phyloP scores from a whole-genome alignment of 2,113 vertebrate genomes.

The Harpagus bidentatus region DNA sequence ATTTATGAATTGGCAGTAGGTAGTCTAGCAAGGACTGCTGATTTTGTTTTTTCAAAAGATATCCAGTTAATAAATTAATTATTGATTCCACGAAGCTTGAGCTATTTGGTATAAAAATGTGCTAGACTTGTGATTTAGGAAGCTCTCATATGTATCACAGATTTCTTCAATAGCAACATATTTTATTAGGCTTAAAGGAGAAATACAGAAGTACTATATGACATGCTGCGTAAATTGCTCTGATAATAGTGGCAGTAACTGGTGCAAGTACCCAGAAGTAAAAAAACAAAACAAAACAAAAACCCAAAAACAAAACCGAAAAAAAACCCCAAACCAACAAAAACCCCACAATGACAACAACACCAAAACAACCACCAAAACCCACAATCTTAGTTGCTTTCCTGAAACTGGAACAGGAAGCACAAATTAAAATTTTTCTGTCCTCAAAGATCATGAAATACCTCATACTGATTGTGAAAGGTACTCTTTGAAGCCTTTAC shows the following conservation, averaged over 20 bases:
- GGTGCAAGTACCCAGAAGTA: neutral
- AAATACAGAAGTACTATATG: neutral
- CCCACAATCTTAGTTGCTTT: neutral
- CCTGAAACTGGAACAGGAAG: neutral
- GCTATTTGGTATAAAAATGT: slow-evolving; percentile 38
- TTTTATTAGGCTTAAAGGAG: slow-evolving; percentile 40
- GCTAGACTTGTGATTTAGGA: slow-evolving; percentile 37
- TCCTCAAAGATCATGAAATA: neutral
- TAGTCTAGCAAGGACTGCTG: neutral
- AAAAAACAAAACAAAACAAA: neutral
- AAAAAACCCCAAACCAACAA: neutral
- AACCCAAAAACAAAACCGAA: neutral
- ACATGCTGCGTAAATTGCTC: neutral
- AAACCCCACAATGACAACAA: neutral
- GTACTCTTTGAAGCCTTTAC: neutral
- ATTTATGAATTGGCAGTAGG: slow-evolving; percentile 35
- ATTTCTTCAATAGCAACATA: neutral
- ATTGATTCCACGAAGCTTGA: slow-evolving; percentile 33
- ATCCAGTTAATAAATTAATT: slow-evolving; percentile 66
- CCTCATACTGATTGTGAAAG: neutral
- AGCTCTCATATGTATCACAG: neutral
- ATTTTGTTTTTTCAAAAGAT: slow-evolving; percentile 46
- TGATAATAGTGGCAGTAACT: neutral
- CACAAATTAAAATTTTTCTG: neutral
- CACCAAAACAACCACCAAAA: too few species aligned